phyloP scores from a whole-genome alignment of 2,797 vertebrate species.

The Syngnathus acus region DNA sequence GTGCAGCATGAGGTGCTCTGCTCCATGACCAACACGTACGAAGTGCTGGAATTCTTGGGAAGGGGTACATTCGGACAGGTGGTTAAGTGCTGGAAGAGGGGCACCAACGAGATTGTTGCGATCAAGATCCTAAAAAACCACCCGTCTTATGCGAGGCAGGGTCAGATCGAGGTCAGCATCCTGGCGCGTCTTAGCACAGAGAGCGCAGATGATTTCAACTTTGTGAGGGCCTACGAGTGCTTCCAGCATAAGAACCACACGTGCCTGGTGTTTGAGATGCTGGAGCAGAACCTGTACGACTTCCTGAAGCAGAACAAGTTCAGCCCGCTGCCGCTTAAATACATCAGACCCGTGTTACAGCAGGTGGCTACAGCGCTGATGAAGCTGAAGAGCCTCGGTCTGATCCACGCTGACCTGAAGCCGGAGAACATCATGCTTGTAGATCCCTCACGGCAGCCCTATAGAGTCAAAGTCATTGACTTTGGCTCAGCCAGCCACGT shows the following conservation, averaged over 20 bases:
- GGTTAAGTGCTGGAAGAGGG: conserved; percentile 98
- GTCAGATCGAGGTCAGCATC: conserved; percentile 98
- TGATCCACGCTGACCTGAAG: conserved; percentile 98
- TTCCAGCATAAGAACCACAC: conserved; percentile 99
- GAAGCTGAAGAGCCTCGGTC: conserved; percentile 95
- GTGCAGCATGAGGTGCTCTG: conserved; percentile 97
- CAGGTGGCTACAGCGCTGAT: conserved; percentile 96
- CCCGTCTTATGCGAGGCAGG: conserved; percentile 94
- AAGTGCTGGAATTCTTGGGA: conserved; percentile 95
- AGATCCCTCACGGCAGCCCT: conserved; percentile 93
- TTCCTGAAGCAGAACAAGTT: conserved; percentile 99
- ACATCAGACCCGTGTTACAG: conserved; percentile 94
- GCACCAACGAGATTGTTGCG: conserved; percentile 98
- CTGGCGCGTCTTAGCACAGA: conserved; percentile 95
- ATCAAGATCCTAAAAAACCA: conserved; percentile 99
- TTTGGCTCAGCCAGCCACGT: conserved; percentile 98
- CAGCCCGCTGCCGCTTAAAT: conserved; percentile 94
- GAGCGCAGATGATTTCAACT: conserved; percentile 97
- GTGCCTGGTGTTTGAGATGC: conserved; percentile 98
- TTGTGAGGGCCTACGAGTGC: conserved; percentile 95
- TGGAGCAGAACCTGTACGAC: conserved; percentile 99
- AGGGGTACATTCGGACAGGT: conserved; percentile 97
- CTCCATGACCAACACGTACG: conserved; percentile 98
- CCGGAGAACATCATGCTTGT: conserved; percentile 99
- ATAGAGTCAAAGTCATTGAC: conserved; percentile 98